Conservation (phyloP, 2,888 invertebrate genomes). For the Trilocha varians region DNA sequence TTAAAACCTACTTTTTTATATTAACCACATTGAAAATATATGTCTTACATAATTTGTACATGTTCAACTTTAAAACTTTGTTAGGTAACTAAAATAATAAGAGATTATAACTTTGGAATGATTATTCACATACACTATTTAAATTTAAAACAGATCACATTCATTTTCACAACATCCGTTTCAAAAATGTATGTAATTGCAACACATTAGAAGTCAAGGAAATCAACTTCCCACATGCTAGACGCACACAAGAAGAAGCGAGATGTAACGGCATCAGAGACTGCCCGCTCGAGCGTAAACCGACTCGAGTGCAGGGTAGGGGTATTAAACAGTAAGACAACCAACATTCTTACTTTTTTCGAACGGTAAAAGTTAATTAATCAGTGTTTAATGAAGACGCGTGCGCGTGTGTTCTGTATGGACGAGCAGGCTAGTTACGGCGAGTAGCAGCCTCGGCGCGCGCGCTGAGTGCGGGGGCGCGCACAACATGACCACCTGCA, state of each 20-base stretch:
- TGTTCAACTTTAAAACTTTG: too few relatives aligned
- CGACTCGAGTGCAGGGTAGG: slow-evolving; percentile 5
- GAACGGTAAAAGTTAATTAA: slow-evolving; percentile 60
- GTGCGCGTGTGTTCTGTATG: slow-evolving; percentile 46
- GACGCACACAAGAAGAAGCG: background rate
- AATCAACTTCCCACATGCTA: background rate
- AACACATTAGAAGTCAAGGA: background rate
- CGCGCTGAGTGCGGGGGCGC: slow-evolving; percentile 13
- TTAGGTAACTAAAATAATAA: too few relatives aligned
- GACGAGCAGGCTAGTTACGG: slow-evolving; percentile 27
- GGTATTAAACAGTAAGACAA: slow-evolving; percentile 19
- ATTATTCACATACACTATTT: too few relatives aligned
- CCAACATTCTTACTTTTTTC: slow-evolving; percentile 41
- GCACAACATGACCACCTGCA: slow-evolving; percentile 52
- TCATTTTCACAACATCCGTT: background rate
- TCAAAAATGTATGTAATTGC: background rate
- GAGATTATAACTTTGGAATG: too few relatives aligned
- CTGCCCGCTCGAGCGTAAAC: slow-evolving; percentile 42
- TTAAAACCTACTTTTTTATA: too few relatives aligned
- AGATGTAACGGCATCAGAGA: slow-evolving; percentile 7
- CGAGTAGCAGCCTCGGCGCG: slow-evolving; percentile 11
- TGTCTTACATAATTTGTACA: too few relatives aligned
- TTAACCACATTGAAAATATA: too few relatives aligned
- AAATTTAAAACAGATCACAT: too few relatives aligned
- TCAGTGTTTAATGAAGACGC: slow-evolving; percentile 43